phyloP scores from a whole-genome alignment of 2,888 invertebrate genomes.

The Muscina levida region DNA sequence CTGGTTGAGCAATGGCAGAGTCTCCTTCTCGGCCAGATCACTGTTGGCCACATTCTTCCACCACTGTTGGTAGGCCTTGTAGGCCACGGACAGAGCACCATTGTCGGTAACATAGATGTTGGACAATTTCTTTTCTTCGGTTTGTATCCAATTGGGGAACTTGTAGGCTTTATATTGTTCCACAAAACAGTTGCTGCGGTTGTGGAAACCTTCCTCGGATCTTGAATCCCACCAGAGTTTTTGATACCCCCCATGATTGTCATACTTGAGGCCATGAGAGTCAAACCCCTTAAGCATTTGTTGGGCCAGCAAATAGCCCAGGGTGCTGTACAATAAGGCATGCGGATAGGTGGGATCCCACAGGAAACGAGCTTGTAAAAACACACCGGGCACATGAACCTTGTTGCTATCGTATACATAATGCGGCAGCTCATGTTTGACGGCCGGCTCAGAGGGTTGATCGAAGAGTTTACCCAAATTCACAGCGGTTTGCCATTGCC shows the following conservation, averaged over 20 bases:
- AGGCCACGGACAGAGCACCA: constrained; percentile 75
- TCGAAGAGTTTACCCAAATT: constrained; percentile 69
- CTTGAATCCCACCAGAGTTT: constrained; percentile 75
- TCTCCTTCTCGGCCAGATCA: constrained; percentile 69
- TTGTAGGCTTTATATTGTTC: constrained; percentile 73
- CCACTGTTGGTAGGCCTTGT: constrained; percentile 75
- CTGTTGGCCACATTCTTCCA: constrained; percentile 72
- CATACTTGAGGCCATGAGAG: constrained; percentile 73
- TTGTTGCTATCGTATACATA: constrained; percentile 73
- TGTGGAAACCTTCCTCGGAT: constrained; percentile 70
- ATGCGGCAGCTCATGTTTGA: constrained; percentile 69
- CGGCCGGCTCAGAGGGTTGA: constrained; percentile 69
- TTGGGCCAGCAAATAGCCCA: constrained; percentile 75
- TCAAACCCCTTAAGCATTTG: constrained; percentile 77
- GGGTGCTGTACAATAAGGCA: constrained; percentile 74
- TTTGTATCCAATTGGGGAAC: constrained; percentile 68
- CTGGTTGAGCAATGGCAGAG: constrained; percentile 72
- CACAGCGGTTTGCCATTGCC: constrained; percentile 72
- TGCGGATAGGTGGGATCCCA: constrained; percentile 76
- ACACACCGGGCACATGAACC: constrained; percentile 74
- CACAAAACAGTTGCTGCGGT: constrained; percentile 73
- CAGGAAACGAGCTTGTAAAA: constrained; percentile 76
- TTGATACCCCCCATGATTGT: constrained; percentile 73
- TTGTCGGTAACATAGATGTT: constrained; percentile 74
- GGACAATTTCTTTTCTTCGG: constrained; percentile 69